phyloP scores from a whole-genome alignment of 2,113 vertebrate genomes.

The Martes martes region DNA sequence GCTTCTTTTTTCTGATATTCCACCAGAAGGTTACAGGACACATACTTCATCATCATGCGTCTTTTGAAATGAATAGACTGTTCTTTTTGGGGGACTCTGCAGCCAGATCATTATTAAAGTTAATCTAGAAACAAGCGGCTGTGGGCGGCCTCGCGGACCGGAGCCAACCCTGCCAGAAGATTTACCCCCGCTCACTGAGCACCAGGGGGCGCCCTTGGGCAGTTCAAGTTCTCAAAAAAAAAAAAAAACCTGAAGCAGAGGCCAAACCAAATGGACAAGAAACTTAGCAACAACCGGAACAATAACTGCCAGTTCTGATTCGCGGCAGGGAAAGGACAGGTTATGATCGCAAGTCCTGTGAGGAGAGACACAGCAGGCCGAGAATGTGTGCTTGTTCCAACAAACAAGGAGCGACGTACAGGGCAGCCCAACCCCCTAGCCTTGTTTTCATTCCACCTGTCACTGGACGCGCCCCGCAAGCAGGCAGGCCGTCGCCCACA shows the following conservation, averaged over 20 bases:
- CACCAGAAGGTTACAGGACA: not conserved
- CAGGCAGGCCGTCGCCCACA: not conserved
- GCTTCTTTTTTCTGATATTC: not conserved
- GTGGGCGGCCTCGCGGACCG: not conserved
- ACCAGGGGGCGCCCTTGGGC: slow-evolving; percentile 11
- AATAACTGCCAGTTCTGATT: not conserved
- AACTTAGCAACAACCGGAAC: not conserved
- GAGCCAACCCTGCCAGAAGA: not conserved
- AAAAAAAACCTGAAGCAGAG: no score
- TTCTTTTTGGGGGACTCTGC: not conserved
- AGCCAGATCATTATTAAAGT: not conserved
- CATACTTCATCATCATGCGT: not conserved
- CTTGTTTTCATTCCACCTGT: not conserved
- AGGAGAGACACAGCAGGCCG: not conserved
- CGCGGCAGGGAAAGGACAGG: not conserved
- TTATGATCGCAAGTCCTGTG: not conserved
- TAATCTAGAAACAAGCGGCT: not conserved
- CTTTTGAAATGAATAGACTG: not conserved
- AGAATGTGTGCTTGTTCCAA: not conserved
- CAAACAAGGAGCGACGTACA: not conserved
- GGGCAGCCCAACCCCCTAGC: not conserved
- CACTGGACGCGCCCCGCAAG: not conserved
- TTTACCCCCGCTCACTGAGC: not conserved
- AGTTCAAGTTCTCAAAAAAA: not conserved
- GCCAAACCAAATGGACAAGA: not conserved